A percentile compares a stretch with the other conserved stretches of the same genome.
Conservation (phyloP, 2,888 invertebrate species). For the Margaritifera margaritifera region DNA sequence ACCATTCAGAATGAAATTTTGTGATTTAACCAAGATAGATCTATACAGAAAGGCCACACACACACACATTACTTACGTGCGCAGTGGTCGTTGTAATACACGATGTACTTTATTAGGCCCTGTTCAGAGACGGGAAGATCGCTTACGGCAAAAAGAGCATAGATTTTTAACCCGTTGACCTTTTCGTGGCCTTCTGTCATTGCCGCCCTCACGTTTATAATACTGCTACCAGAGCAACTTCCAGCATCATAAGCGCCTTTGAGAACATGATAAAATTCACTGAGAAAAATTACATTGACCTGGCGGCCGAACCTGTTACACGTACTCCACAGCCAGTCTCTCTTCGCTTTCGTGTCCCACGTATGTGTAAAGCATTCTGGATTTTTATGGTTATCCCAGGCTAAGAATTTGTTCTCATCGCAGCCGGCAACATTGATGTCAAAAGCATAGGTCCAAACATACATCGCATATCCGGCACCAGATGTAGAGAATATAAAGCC, state of each 20-base stretch:
- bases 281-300: constrained; percentile 35
- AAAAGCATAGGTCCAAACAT: constrained; percentile 46
- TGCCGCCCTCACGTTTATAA: constrained; percentile 25
- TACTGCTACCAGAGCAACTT: constrained; percentile 18
- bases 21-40: too few relatives aligned
- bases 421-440: constrained; percentile 34
- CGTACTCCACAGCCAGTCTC: constrained; percentile 44
- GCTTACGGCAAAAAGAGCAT: constrained; percentile 49
- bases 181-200: constrained; percentile 40
- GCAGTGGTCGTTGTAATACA: constrained; percentile 48
- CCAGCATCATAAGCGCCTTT: constrained; percentile 23
- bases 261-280: constrained; percentile 38
- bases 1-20: too few relatives aligned
- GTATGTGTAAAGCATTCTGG: constrained; percentile 40
- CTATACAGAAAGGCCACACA: too few relatives aligned
- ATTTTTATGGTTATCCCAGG: constrained; percentile 28
- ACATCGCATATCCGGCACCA: constrained; percentile 36
- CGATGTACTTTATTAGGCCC: constrained; percentile 39
- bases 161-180: constrained; percentile 36
- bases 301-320: constrained; percentile 37
- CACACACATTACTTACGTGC: constrained; percentile 29
- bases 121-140: constrained; percentile 41
- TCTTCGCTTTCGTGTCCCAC: constrained; percentile 35
- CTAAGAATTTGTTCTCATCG: constrained; percentile 22
- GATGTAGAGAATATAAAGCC: too few relatives aligned